Evolutionary conservation across 2,797 vertebrate species (phyloP).

Genomic region (Crenichthys baileyi): DNA sequence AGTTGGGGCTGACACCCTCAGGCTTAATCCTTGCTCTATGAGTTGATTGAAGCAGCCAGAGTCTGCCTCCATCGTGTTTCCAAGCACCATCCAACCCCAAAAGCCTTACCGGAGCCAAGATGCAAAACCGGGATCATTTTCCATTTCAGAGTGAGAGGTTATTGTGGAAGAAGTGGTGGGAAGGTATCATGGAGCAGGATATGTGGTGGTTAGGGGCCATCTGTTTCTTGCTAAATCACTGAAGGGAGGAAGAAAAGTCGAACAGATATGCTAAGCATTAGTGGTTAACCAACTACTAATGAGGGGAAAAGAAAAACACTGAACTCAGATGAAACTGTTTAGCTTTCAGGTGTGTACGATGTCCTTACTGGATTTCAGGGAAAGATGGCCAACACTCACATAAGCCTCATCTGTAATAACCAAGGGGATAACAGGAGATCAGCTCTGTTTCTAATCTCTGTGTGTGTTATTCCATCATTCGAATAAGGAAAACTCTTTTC

Average conservation of each 20-base stretch:
- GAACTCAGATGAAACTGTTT: constrained; percentile 80
- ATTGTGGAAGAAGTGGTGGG: constrained; percentile 67
- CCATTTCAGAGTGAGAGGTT: constrained; percentile 72
- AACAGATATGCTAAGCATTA: constrained; percentile 81
- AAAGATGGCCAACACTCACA: constrained; percentile 69
- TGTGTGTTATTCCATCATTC: constrained; percentile 35
- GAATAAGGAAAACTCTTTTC: constrained; percentile 45
- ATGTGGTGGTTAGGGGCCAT: constrained; percentile 62
- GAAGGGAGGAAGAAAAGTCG: constrained; percentile 70
- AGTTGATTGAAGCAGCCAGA: constrained; percentile 60
- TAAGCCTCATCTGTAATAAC: constrained; percentile 74
- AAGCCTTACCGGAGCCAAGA: constrained; percentile 73
- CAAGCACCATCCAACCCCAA: constrained; percentile 63
- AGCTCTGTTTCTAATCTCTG: constrained; percentile 69
- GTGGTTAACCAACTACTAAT: constrained; percentile 85
- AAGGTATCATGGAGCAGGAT: constrained; percentile 39
- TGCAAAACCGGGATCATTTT: constrained; percentile 72
- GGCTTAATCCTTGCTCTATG: constrained; percentile 50
- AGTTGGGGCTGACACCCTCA: constrained; percentile 59
- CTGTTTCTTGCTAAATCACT: constrained; percentile 79
- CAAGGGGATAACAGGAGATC: constrained; percentile 46
- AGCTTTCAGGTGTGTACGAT: constrained; percentile 64
- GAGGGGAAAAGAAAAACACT: constrained; percentile 82
- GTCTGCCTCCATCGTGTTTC: constrained; percentile 51
- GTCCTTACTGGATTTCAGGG: constrained; percentile 70